Evolutionary conservation across 2,888 invertebrate genomes (phyloP).

Genomic region (Byasa hedistus): DNA sequence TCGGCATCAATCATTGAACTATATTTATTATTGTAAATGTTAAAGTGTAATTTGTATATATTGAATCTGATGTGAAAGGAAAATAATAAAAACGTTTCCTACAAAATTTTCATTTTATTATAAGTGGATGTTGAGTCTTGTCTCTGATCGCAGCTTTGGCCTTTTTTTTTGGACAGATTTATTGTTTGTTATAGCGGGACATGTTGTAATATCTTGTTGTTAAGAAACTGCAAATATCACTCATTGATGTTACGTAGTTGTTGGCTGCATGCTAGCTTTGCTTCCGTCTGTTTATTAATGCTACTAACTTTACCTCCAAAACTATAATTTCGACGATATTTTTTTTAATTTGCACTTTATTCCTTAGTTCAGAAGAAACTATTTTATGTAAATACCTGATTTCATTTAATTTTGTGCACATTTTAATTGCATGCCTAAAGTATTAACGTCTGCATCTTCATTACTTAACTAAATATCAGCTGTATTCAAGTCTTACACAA

Average conservation of each 20-base stretch:
- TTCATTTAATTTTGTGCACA: slow-evolving; percentile 77
- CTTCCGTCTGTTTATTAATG: slow-evolving; percentile 37
- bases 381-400: slow-evolving; percentile 48
- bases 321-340: slow-evolving; percentile 22
- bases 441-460: slow-evolving; percentile 40
- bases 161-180: slow-evolving; percentile 5
- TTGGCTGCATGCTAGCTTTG: slow-evolving; percentile 43
- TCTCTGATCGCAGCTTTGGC: slow-evolving; percentile 60
- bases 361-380: background rate
- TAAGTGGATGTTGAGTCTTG: slow-evolving; percentile 59
- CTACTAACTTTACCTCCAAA: slow-evolving; percentile 30
- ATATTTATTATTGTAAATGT: slow-evolving; percentile 75
- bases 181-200: slow-evolving; percentile 1
- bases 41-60: slow-evolving; percentile 77
- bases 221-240: slow-evolving; percentile 10
- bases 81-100: slow-evolving; percentile 75
- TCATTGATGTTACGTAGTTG: slow-evolving; percentile 34
- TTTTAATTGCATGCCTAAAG: slow-evolving; percentile 48
- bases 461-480: slow-evolving; percentile 25
- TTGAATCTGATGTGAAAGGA: slow-evolving; percentile 75
- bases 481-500: slow-evolving; percentile 42
- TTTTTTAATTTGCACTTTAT: slow-evolving; percentile 43
- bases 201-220: slow-evolving; percentile 28
- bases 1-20: slow-evolving; percentile 57
- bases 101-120: slow-evolving; percentile 71